These are phyloP conservation scores for Matsumyia berberina DNA, from an alignment of 2,888 invertebrate genomes.

Conservation along the genomic window DNA sequence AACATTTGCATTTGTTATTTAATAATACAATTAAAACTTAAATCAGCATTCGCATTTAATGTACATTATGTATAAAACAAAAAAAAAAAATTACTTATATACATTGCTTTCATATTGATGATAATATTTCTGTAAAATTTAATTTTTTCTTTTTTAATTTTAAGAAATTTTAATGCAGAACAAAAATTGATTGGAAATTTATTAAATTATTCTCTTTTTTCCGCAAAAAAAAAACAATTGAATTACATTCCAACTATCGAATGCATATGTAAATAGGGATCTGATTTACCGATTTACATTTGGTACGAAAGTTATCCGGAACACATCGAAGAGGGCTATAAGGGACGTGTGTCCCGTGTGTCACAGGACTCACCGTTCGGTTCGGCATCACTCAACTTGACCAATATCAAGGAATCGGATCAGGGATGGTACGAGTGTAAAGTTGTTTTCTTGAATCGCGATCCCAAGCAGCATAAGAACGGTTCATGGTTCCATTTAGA, in stretches of 20 bases:
- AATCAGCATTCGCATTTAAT: constrained; percentile 68
- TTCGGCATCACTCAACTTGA: constrained; percentile 97
- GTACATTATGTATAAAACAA: constrained; percentile 44
- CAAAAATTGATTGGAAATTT: constrained; percentile 15
- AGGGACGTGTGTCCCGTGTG: constrained; percentile 95
- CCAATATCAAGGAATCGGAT: constrained; percentile 96
- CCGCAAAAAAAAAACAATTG: constrained; percentile 18
- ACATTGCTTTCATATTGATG: constrained; percentile 65
- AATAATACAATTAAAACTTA: constrained; percentile 63
- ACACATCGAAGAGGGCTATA: constrained; percentile 97
- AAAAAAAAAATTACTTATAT: constrained; percentile 30
- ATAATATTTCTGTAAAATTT: constrained; percentile 44
- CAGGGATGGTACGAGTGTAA: constrained; percentile 98
- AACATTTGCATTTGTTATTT: constrained; percentile 48
- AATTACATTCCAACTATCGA: constrained; percentile 3
- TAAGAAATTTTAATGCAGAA: constrained; percentile 41
- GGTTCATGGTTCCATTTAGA: constrained; percentile 99
- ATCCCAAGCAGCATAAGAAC: constrained; percentile 95
- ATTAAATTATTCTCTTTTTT: constrained; percentile 57
- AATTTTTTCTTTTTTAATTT: constrained; percentile 10
- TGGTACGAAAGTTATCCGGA: constrained; percentile 99
- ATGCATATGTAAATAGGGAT: constrained; percentile 87
- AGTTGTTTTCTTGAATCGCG: constrained; percentile 97
- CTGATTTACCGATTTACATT: constrained; percentile 98
- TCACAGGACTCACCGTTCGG: constrained; percentile 95